phyloP scores from a whole-genome alignment of 2,797 vertebrate species.

The Myotis daubentonii region DNA sequence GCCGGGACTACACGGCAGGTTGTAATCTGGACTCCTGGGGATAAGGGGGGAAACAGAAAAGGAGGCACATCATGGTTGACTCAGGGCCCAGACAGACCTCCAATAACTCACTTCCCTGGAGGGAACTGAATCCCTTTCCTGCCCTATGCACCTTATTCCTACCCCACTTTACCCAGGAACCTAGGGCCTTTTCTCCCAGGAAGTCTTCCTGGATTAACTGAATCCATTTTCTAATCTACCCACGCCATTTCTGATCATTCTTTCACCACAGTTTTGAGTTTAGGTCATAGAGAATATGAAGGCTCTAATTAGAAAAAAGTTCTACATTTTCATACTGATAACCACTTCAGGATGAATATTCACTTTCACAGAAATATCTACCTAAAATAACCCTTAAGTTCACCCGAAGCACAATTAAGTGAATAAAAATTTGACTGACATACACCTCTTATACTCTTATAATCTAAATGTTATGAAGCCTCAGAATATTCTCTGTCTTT shows the following conservation, averaged over 20 bases:
- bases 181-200: background rate
- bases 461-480: constrained; percentile 5
- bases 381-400: background rate
- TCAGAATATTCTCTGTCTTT: constrained; percentile 6
- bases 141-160: background rate
- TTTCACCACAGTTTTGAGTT: constrained; percentile 28
- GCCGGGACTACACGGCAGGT: constrained; percentile 81
- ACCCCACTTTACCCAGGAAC: background rate
- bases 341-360: background rate
- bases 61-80: background rate
- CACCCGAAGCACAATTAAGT: background rate
- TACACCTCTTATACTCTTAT: background rate
- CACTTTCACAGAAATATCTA: constrained; percentile 24
- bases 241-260: background rate
- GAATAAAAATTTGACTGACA: background rate
- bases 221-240: constrained; percentile 38
- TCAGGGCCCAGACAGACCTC: background rate
- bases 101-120: background rate
- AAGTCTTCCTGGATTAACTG: constrained; percentile 25
- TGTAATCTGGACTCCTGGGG: constrained; percentile 72
- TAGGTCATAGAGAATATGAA: background rate
- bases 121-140: background rate
- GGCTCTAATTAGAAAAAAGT: background rate
- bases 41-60: constrained; percentile 68
- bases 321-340: constrained; percentile 1